Percentiles rank a stretch among this genome's conserved stretches.
These are phyloP conservation scores for Prionailurus bengalensis DNA, from an alignment of 2,113 vertebrate species.

Conservation along the genomic window DNA sequence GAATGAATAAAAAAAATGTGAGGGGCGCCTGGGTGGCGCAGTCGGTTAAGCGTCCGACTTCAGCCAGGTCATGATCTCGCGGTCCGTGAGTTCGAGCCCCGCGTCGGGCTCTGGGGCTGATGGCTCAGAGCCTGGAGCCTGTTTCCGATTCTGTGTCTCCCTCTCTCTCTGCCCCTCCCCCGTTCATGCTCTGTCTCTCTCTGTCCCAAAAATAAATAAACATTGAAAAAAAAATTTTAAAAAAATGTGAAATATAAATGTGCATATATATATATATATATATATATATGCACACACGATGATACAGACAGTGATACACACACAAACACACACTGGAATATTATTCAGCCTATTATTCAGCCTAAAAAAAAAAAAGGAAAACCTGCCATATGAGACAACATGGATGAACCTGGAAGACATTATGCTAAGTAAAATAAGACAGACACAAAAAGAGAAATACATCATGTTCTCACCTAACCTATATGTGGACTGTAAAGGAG, in stretches of 20 bases:
- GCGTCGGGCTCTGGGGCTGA: no score
- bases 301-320: neutral
- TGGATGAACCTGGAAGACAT: neutral
- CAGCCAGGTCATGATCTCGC: no score
- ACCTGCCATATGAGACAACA: neutral
- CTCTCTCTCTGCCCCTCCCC: no score
- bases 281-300: neutral
- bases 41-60: no score
- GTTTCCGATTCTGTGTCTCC: no score
- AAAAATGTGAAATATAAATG: neutral
- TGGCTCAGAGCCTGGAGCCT: no score
- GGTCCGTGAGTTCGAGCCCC: no score
- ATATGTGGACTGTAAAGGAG: neutral
- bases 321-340: neutral
- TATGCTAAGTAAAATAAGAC: neutral
- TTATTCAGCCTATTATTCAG: neutral
- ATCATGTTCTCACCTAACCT: neutral
- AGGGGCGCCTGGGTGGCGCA: no score
- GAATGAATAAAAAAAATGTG: neutral
- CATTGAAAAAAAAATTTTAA: neutral
- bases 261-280: neutral
- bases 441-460: neutral
- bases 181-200: no score
- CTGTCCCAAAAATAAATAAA: no score
- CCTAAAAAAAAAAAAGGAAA: neutral